Percentiles rank a stretch among this genome's conserved stretches.
Conservation (phyloP, 2,797 vertebrate species). For the Microhierax caerulescens region DNA sequence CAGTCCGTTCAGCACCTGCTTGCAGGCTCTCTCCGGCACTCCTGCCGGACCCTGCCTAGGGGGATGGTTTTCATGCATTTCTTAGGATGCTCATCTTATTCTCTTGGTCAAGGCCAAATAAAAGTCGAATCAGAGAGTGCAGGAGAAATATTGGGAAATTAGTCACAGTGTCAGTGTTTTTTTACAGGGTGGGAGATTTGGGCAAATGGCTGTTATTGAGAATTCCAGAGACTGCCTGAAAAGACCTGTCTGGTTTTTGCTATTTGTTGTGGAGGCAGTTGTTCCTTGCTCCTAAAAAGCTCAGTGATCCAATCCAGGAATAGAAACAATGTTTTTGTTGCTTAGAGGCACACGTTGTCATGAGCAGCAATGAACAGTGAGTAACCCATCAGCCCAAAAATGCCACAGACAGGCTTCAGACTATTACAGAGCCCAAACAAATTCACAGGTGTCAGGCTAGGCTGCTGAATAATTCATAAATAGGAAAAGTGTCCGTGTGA, state of each 20-base stretch:
- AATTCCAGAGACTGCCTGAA: not conserved
- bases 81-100: not conserved
- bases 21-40: not conserved
- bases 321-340: constrained; percentile 23
- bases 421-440: not conserved
- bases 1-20: not conserved
- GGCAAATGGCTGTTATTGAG: not conserved
- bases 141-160: not conserved
- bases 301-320: not conserved
- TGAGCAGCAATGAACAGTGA: not conserved
- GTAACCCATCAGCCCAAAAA: constrained; percentile 21
- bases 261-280: not conserved
- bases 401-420: not conserved
- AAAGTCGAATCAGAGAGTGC: not conserved
- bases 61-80: not conserved
- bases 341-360: constrained; percentile 12
- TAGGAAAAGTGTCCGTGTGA: not conserved
- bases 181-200: not conserved
- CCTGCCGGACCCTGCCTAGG: not conserved
- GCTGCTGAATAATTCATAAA: constrained; percentile 4
- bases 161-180: not conserved
- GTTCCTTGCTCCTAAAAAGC: not conserved
- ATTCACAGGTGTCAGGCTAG: not conserved
- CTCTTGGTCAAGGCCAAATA: not conserved
- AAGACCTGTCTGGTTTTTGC: not conserved